Conservation (phyloP, 2,888 invertebrate genomes). For the Scaptodrosophila latifasciaeformis region DNA sequence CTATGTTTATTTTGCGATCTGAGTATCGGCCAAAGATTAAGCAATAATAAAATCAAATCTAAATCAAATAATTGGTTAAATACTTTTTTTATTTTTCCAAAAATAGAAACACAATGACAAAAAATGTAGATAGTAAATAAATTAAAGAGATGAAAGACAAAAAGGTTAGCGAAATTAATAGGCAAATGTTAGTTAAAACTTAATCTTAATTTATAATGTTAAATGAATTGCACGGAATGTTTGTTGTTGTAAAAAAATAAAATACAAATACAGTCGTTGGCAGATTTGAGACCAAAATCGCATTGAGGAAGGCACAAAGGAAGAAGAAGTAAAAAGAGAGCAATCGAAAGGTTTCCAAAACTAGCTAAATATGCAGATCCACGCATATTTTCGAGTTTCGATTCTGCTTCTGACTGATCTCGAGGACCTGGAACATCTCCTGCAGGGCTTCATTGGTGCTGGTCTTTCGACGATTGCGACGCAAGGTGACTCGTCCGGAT, state of each 20-base stretch:
- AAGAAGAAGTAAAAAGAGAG: constrained; percentile 8
- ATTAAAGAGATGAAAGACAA: constrained; percentile 6
- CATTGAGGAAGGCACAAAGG: background rate
- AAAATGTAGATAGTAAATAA: constrained; percentile 18
- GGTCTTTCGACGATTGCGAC: constrained; percentile 72
- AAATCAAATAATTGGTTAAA: background rate
- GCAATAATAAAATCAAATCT: constrained; percentile 55
- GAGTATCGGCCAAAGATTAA: constrained; percentile 71
- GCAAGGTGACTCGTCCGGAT: constrained; percentile 73
- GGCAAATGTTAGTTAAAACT: too few species aligned
- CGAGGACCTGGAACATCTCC: constrained; percentile 75
- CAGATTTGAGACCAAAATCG: constrained; percentile 45
- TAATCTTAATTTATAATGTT: too few species aligned
- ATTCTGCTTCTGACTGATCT: constrained; percentile 74
- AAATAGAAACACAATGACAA: constrained; percentile 25
- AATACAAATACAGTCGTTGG: constrained; percentile 24
- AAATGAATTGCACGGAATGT: constrained; percentile 56
- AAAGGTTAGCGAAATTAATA: too few species aligned
- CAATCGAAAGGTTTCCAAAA: background rate
- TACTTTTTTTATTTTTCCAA: background rate
- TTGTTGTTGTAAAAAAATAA: constrained; percentile 35
- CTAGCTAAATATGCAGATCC: constrained; percentile 58
- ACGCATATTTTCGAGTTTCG: constrained; percentile 73
- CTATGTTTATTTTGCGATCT: constrained; percentile 55
- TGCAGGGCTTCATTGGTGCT: constrained; percentile 73